These are phyloP conservation scores for Bedellia somnulentella DNA, from an alignment of 2,888 invertebrate species.

Conservation along the genomic window DNA sequence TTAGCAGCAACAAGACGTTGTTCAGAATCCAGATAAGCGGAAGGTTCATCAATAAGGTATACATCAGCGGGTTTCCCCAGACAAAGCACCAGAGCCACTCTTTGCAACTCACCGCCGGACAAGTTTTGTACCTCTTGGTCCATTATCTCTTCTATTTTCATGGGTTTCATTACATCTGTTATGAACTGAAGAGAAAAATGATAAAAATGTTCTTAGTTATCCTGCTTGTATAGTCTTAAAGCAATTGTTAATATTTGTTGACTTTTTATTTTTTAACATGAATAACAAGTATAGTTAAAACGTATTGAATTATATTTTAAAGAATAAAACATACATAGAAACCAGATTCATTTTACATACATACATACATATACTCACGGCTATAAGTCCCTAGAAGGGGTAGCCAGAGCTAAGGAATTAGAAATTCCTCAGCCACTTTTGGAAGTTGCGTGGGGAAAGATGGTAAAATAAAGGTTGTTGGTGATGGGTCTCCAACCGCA, in stretches of 20 bases:
- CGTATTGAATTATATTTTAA: no score
- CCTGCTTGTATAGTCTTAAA: background rate
- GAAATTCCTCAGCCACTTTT: no score
- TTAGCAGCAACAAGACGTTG: constrained; percentile 99
- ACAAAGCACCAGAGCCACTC: constrained; percentile 94
- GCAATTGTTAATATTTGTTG: background rate
- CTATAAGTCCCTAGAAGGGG: no score
- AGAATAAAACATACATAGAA: no score
- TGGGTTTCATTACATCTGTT: constrained; percentile 97
- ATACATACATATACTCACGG: no score
- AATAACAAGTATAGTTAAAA: no score
- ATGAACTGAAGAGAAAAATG: constrained; percentile 69
- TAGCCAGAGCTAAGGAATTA: no score
- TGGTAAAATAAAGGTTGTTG: no score
- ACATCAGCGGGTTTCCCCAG: constrained; percentile 99
- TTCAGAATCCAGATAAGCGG: constrained; percentile 98
- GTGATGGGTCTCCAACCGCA: no score
- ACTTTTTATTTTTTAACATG: background rate
- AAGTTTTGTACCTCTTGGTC: constrained; percentile 98
- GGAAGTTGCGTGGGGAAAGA: no score
- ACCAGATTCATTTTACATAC: no score
- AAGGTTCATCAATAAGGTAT: constrained; percentile 97
- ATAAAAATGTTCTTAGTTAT: constrained; percentile 3
- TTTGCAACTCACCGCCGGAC: constrained; percentile 98
- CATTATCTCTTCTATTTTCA: constrained; percentile 95